Percentiles rank a stretch among this genome's conserved stretches.
phyloP scores from a whole-genome alignment of 2,113 vertebrate species.

The Ctenodactylus gundi region DNA sequence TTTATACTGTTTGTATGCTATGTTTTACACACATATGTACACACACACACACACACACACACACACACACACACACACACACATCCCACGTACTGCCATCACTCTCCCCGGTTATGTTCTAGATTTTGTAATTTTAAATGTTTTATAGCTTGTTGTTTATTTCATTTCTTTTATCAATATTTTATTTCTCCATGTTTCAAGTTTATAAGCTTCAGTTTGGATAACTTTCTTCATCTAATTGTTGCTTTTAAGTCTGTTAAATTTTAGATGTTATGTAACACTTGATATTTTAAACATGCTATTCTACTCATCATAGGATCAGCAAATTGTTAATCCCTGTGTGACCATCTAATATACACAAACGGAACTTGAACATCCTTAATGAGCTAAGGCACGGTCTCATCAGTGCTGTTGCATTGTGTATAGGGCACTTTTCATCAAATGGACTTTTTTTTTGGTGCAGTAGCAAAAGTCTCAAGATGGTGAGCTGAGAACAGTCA shows the following conservation, averaged over 20 bases:
- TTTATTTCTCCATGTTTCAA: not conserved
- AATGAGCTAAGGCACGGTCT: not conserved
- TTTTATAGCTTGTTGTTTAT: not conserved
- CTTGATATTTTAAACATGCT: conserved; percentile 1
- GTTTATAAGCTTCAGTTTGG: not conserved
- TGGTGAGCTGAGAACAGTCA: conserved; percentile 50
- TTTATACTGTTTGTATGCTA: not conserved
- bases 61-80: too few relatives aligned
- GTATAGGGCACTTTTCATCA: not conserved
- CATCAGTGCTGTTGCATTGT: not conserved
- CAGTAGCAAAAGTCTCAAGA: not conserved
- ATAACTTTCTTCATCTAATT: conserved; percentile 18
- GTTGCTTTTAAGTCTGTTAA: not conserved
- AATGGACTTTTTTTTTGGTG: not conserved
- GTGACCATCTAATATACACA: not conserved
- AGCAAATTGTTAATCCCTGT: not conserved
- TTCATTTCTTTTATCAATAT: not conserved
- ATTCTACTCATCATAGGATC: not conserved
- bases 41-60: too few relatives aligned
- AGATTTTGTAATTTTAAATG: too few relatives aligned
- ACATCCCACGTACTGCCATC: too few relatives aligned
- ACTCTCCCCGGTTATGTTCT: too few relatives aligned
- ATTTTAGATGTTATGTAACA: not conserved
- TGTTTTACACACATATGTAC: too few relatives aligned
- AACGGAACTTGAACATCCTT: not conserved